These are phyloP conservation scores for Sceloporus tristichus DNA, from an alignment of 2,113 vertebrate genomes.

Conservation along the genomic window DNA sequence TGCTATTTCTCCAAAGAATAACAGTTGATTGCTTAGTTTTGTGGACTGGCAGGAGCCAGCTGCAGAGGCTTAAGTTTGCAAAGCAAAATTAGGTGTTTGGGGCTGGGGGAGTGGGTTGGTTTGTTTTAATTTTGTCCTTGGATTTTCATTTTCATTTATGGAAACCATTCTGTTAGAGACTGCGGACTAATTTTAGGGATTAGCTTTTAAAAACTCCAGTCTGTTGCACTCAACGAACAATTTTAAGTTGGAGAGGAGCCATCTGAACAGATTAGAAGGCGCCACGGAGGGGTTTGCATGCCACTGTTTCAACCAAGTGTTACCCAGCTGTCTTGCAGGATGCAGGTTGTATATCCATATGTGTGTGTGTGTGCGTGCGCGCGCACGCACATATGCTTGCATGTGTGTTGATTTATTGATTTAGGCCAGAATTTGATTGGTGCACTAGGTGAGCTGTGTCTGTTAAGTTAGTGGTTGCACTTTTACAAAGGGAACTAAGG, in stretches of 20 bases:
- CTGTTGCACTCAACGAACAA: constrained; percentile 71
- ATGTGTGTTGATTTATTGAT: too few species aligned
- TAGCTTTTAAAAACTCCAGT: constrained; percentile 69
- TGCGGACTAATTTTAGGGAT: constrained; percentile 69
- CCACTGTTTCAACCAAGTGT: constrained; percentile 49
- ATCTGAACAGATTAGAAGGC: constrained; percentile 66
- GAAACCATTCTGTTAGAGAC: constrained; percentile 69
- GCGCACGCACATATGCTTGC: too few species aligned
- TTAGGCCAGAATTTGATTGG: too few species aligned
- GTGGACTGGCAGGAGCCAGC: too few species aligned
- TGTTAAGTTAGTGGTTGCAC: too few species aligned
- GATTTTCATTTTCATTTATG: constrained; percentile 71
- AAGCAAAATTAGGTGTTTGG: constrained; percentile 7
- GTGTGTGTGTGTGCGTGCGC: background rate
- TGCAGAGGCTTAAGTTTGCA: constrained; percentile 30
- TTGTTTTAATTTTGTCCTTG: constrained; percentile 51
- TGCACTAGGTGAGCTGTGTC: too few species aligned
- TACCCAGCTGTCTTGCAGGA: constrained; percentile 59
- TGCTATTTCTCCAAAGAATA: background rate
- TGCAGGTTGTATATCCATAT: background rate
- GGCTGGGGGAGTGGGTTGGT: background rate
- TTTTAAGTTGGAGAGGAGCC: constrained; percentile 75
- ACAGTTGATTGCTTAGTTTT: background rate
- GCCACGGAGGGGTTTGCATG: constrained; percentile 49
- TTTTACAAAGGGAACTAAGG: too few species aligned